Base-by-base conservation (phyloP, 1,140 invertebrate species). In the Drosophila kepulauana region DNA sequence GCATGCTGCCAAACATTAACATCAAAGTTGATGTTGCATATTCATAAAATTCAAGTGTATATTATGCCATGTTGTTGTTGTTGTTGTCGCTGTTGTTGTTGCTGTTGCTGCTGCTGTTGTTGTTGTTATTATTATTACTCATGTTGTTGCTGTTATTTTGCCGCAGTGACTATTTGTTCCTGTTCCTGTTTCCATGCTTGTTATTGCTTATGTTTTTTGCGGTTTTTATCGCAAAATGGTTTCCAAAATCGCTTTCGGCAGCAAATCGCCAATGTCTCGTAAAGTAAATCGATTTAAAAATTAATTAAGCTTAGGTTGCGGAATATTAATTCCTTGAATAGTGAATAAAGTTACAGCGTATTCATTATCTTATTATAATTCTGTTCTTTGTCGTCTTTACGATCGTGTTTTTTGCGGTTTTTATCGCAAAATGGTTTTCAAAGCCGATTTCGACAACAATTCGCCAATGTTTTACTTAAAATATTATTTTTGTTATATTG, bases 21-120 rank as follows among this genome's bases (percentile, higher is more conserved):
- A 66, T 74, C 46, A 79, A 81, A 75, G 51, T 69, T 86, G 70
- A 70, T 86, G 75, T 86, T 81, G 82, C 78, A 81, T 86, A 85
- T 81, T 85, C 82, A 85, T 85, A 81, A 81, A 78, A 81, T 30
- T 68, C 66, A 78, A 66, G 58, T 75, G 65, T 52, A 64, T 68
- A 46, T 62, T 66, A 46, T 30, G 38, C 15, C 45, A 6, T 46
- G 41, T 54, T 65, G 63, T 51, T 75, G 38, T 51, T 75, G 38
- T 20, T 56, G 6, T 46, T 54, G 10, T 20, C 45, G n/a, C 20
- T 25, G 0, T 25, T 25, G 20, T 3, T 54, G 11, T 52, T 64
- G 62, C 43, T 75, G 35, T 56, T 38, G 48, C 11, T 25, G 15
- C 0, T 16, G 1, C 1, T 16, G 16, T 16, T 54, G 10, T 20